Percentiles rank a stretch among this genome's conserved stretches.
Evolutionary conservation across 1,140 invertebrate species (phyloP).

Genomic region (Scaptodrosophila lebanonensis): DNA sequence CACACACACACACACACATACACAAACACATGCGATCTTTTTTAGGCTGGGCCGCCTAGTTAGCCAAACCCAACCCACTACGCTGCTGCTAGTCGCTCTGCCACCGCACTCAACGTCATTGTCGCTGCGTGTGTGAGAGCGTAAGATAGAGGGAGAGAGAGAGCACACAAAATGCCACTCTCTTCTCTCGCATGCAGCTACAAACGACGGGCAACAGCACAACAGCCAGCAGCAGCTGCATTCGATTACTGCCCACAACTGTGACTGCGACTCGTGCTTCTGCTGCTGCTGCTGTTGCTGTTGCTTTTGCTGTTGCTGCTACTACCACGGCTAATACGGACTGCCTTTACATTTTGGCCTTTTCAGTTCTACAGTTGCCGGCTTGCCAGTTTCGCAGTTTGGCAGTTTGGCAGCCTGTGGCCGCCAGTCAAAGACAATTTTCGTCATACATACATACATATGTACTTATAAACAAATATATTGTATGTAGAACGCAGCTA

Average conservation of each 20-base stretch:
- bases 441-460: no score
- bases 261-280: constrained; percentile 22
- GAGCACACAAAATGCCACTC: no score
- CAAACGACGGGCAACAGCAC: no score
- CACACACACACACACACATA: constrained; percentile 16
- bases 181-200: no score
- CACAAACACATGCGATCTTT: constrained; percentile 43
- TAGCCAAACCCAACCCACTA: constrained; percentile 52
- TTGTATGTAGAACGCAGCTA: no score
- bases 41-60: constrained; percentile 66
- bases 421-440: no score
- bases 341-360: neutral
- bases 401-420: no score
- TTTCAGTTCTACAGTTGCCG: constrained; percentile 14
- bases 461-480: no score
- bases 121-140: constrained; percentile 20
- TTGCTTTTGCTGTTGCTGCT: constrained; percentile 20
- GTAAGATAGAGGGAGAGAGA: constrained; percentile 23
- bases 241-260: no score
- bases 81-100: no score
- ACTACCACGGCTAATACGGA: constrained; percentile 17
- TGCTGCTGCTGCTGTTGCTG: constrained; percentile 7
- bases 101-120: constrained; percentile 6
- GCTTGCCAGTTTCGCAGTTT: constrained; percentile 38
- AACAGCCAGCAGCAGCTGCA: no score